Percentiles rank a stretch among this genome's conserved stretches.
Evolutionary conservation across 2,888 invertebrate species (phyloP).

Genomic region (Aleiodes testaceus): DNA sequence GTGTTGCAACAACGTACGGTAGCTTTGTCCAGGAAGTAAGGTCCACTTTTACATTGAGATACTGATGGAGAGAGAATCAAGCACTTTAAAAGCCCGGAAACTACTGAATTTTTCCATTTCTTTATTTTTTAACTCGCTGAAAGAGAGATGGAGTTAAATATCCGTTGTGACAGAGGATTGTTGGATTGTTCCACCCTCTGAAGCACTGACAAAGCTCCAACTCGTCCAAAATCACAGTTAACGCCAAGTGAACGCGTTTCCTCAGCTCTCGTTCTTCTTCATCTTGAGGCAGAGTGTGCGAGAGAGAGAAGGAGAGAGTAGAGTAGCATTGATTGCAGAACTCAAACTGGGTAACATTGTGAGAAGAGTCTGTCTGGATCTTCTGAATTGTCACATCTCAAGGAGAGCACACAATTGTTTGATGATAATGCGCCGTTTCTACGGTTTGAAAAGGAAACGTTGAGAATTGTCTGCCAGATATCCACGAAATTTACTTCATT

Average conservation of each 20-base stretch:
- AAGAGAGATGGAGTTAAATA: conserved; percentile 11
- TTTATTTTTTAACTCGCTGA: not conserved
- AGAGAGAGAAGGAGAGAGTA: not conserved
- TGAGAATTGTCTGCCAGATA: not conserved
- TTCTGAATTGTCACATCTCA: conserved; percentile 30
- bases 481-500: not conserved
- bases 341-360: conserved; percentile 18
- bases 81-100: not conserved
- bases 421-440: conserved; percentile 26
- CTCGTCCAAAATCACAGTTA: conserved; percentile 25
- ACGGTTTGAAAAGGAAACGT: conserved; percentile 27
- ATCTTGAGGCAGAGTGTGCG: not conserved
- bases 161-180: conserved; percentile 23
- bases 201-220: conserved; percentile 24
- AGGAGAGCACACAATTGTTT: conserved; percentile 28
- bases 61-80: not conserved
- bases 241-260: conserved; percentile 20
- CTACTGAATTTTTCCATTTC: not conserved
- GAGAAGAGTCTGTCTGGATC: conserved; percentile 17
- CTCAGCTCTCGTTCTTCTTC: conserved; percentile 14
- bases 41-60: not conserved
- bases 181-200: conserved; percentile 21
- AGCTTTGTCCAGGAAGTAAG: conserved; percentile 63
- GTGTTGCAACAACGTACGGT: conserved; percentile 39
- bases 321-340: conserved; percentile 27